phyloP scores from a whole-genome alignment of 2,797 vertebrate genomes.

The Sebastes glaucus region DNA sequence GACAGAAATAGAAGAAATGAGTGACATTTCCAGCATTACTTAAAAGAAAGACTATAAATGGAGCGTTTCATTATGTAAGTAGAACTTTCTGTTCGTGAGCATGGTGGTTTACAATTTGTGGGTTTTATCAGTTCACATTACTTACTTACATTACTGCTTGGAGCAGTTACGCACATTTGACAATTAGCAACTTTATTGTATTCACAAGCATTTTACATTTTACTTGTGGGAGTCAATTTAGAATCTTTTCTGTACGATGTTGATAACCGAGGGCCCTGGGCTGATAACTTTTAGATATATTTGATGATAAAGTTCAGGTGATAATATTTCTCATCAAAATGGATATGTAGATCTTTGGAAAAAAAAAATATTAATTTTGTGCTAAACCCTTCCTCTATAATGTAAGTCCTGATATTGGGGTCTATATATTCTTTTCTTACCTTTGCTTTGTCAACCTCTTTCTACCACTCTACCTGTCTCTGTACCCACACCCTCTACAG shows the following conservation, averaged over 20 bases:
- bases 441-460: not conserved
- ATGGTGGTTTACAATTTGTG: not conserved
- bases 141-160: not conserved
- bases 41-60: not conserved
- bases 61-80: not conserved
- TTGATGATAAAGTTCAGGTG: conserved; percentile 19
- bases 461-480: not conserved
- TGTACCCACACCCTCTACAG: not conserved
- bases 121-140: not conserved
- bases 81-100: not conserved
- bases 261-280: conserved; percentile 22
- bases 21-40: not conserved
- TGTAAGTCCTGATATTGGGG: not conserved
- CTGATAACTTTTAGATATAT: not conserved
- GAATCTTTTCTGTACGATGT: conserved; percentile 2
- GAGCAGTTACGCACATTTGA: not conserved
- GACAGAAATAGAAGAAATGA: not conserved
- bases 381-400: not conserved
- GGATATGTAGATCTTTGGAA: conserved; percentile 30
- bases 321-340: conserved; percentile 28
- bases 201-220: not conserved
- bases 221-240: not conserved
- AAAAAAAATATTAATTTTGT: not conserved
- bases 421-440: not conserved
- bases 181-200: not conserved